Conservation (phyloP, 2,113 vertebrate species). For the Nothoprocta pentlandii region DNA sequence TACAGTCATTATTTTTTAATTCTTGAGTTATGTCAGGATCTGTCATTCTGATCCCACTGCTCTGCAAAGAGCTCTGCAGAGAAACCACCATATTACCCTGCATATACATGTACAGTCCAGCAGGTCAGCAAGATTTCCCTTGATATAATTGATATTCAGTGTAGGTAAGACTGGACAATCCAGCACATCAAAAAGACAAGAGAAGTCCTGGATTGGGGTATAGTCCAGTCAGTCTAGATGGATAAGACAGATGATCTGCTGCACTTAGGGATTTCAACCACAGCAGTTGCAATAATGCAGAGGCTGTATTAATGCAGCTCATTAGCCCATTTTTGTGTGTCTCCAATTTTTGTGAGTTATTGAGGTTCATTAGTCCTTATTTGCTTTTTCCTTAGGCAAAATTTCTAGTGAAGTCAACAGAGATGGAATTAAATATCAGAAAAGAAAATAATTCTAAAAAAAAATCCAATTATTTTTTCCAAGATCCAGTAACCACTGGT, state of each 20-base stretch:
- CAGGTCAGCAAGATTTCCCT: background rate
- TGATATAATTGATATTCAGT: background rate
- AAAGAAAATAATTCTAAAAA: background rate
- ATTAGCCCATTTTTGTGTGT: background rate
- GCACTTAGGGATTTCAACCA: background rate
- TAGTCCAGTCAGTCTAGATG: background rate
- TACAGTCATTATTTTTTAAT: background rate
- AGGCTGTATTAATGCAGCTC: background rate
- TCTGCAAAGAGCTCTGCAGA: background rate
- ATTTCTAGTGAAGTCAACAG: background rate
- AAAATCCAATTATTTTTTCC: background rate
- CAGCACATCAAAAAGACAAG: background rate
- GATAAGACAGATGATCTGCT: background rate
- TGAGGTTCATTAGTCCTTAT: background rate
- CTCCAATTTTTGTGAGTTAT: background rate
- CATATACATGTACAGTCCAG: background rate
- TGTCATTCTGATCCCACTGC: background rate
- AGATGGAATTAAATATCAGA: background rate
- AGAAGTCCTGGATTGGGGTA: background rate
- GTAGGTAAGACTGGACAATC: background rate
- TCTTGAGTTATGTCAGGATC: background rate
- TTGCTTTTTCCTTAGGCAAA: background rate
- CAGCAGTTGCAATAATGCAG: background rate
- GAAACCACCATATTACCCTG: background rate
- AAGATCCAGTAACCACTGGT: no score